phyloP scores from a whole-genome alignment of 2,113 vertebrate species.

The Salvator merianae region DNA sequence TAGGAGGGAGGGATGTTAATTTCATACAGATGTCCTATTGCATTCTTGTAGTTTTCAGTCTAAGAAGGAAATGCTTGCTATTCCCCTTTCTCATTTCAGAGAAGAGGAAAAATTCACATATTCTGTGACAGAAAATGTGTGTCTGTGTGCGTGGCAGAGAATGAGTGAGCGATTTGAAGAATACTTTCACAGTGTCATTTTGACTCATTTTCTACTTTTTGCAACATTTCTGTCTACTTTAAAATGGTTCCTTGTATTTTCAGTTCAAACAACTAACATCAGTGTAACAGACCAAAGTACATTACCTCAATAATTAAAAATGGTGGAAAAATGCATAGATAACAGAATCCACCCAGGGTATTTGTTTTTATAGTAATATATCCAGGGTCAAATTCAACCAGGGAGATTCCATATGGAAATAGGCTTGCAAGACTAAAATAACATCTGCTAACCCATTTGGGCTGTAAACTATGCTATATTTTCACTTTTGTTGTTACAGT shows the following conservation, averaged over 20 bases:
- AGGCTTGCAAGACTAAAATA: background rate
- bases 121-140: constrained; percentile 41
- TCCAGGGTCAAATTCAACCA: background rate
- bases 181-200: background rate
- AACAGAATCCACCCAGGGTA: background rate
- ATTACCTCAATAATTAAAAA: background rate
- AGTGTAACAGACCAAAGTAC: background rate
- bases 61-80: constrained; percentile 80
- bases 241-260: background rate
- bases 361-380: background rate
- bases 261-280: background rate
- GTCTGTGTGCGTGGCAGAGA: background rate
- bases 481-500: background rate
- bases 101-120: constrained; percentile 60
- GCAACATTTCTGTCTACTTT: background rate
- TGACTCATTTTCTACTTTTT: constrained; percentile 29
- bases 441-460: background rate
- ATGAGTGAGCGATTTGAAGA: constrained; percentile 9
- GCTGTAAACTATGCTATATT: background rate
- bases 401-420: background rate
- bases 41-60: constrained; percentile 79
- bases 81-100: constrained; percentile 65
- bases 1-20: constrained; percentile 71
- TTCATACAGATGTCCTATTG: constrained; percentile 76
- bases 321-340: background rate